Base-by-base conservation (phyloP, 2,888 invertebrate genomes). In the Glaucopsyche alexis region DNA sequence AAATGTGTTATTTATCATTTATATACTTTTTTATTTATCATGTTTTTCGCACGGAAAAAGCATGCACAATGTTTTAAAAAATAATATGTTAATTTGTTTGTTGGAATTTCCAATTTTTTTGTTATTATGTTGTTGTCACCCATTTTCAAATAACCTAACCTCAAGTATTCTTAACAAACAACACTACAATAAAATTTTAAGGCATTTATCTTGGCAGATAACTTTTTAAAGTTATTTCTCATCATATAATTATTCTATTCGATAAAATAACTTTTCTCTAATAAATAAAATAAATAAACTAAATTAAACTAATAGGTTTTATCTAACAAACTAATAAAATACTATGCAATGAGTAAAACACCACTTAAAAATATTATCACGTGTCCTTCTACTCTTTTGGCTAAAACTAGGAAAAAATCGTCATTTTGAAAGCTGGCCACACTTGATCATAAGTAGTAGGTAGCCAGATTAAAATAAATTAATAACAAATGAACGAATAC, bases 131-230 rank as follows among this genome's bases (percentile, higher is more conserved):
- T 38, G 60, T 29, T 14, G 29, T 60, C 60, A 38, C 11, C 16
- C 60, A 60, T 38, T 11, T 55, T 29, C 19, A 19, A 55, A 60
- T 60, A 60, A 60, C 29, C 60, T 29, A 60, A 60, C 60, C 29
- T 13, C 60, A 47, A 47, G 1, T 47, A 47, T 47, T 14, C 60
- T 29, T 60, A 60, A 60, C 60, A 60, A 60, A 60, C 38, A 60
- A 60, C 60, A 38, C 29, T 60, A 60, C 38, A 60, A 60, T 60
- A 60, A 45, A 42, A 67, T 67, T 67, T 45, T 67, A 67, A 67
- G 67, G 67, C 67, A 67, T 67, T 67, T 42, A 67, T 67, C 67
- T 42, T 67, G 67, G 67, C 67, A 67, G 67, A 40, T 42, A 42
- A 42, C 40, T 67, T 67, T 67, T 45, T 45, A 67, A 67, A 67